Evolutionary conservation across 1,140 invertebrate species (phyloP).

Genomic region (Drosophila ananassae): DNA sequence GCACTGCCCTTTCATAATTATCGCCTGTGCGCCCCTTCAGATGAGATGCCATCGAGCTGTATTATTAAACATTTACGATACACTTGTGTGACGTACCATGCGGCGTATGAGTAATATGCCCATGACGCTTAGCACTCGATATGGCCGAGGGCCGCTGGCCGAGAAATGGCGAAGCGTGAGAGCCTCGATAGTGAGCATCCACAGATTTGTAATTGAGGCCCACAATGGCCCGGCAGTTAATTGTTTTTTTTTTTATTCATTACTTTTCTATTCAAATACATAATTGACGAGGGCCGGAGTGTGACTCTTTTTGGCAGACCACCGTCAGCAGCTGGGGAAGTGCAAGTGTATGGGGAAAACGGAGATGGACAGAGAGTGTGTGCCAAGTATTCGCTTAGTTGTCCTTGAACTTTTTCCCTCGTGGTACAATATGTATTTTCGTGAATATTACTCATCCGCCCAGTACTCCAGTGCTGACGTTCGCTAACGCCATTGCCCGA

Average conservation of each 20-base stretch:
- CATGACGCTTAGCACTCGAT: constrained; percentile 1
- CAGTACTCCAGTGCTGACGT: constrained; percentile 20
- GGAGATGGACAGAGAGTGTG: background rate
- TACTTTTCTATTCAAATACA: constrained; percentile 14
- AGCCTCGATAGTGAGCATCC: background rate
- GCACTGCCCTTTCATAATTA: constrained; percentile 33
- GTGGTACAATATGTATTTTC: constrained; percentile 4
- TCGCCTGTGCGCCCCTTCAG: constrained; percentile 23
- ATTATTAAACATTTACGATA: constrained; percentile 59
- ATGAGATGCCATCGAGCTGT: constrained; percentile 35
- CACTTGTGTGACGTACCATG: constrained; percentile 24
- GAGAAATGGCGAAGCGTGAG: background rate
- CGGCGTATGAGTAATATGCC: constrained; percentile 58
- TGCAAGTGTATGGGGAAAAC: too few species aligned
- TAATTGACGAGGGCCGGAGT: constrained; percentile 14
- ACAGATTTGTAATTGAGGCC: constrained; percentile 25
- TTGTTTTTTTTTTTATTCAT: background rate
- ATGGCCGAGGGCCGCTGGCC: background rate
- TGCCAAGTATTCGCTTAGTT: constrained; percentile 12
- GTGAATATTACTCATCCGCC: constrained; percentile 54
- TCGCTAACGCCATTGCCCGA: constrained; percentile 12
- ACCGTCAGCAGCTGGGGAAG: constrained; percentile 3
- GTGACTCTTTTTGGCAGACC: background rate
- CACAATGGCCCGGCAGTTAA: constrained; percentile 22
- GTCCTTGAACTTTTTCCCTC: constrained; percentile 62